Percentiles rank a stretch among this genome's conserved stretches.
phyloP scores from a whole-genome alignment of 2,797 vertebrate species.

The Tolypeutes matacus region DNA sequence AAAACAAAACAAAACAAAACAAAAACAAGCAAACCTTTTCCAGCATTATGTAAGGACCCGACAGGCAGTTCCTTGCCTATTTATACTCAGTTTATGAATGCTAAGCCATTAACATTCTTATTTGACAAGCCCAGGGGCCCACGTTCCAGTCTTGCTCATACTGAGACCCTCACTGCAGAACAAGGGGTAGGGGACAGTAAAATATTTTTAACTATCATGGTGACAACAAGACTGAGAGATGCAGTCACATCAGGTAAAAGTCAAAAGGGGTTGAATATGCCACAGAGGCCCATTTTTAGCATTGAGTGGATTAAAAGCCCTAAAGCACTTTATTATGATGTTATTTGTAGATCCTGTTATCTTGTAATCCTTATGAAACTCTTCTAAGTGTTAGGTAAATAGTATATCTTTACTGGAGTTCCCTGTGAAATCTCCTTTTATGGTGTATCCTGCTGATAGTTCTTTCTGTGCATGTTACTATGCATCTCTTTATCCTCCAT shows the following conservation, averaged over 20 bases:
- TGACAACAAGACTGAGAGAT: not conserved
- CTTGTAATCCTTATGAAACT: too few species aligned
- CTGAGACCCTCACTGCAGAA: not conserved
- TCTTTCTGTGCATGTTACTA: too few species aligned
- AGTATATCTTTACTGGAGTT: not conserved
- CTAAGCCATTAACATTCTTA: not conserved
- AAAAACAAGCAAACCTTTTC: not conserved
- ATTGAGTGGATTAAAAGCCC: not conserved
- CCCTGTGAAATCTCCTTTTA: not conserved
- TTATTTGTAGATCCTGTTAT: not conserved
- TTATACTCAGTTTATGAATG: accelerated
- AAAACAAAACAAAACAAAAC: not conserved
- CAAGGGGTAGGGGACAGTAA: accelerated
- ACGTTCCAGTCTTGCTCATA: not conserved
- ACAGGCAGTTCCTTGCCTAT: not conserved
- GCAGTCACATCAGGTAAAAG: not conserved
- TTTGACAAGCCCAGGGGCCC: too few species aligned
- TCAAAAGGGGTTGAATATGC: too few species aligned
- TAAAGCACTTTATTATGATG: not conserved
- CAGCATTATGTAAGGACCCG: too few species aligned
- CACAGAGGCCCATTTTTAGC: not conserved
- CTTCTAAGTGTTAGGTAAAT: not conserved
- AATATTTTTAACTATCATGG: too few species aligned
- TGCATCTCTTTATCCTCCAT: not conserved
- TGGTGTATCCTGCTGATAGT: not conserved